These are phyloP conservation scores for Enoplosus armatus DNA, from an alignment of 2,797 vertebrate species.

Conservation along the genomic window DNA sequence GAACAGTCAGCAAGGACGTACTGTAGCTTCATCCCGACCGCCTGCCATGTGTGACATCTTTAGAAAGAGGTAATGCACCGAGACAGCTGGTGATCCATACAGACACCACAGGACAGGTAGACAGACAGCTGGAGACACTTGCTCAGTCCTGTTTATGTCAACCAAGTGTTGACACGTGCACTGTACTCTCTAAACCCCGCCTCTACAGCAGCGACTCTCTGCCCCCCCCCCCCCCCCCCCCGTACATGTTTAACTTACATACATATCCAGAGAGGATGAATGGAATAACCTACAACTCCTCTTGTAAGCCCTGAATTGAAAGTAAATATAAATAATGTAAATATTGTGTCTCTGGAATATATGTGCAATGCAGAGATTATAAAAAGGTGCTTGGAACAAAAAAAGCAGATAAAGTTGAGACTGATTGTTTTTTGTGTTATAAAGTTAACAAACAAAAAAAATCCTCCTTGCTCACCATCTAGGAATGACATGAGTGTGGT, in stretches of 20 bases:
- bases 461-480: neutral
- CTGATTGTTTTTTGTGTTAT: neutral
- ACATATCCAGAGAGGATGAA: neutral
- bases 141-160: conserved; percentile 9
- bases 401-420: neutral
- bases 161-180: conserved; percentile 15
- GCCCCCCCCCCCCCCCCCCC: neutral
- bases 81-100: neutral
- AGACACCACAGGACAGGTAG: conserved; percentile 7
- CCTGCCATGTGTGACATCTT: neutral
- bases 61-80: conserved; percentile 1
- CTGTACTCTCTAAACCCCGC: neutral
- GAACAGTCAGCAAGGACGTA: neutral
- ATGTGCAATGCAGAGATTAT: neutral
- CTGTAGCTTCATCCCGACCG: neutral
- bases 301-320: neutral
- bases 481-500: neutral
- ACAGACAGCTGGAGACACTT: conserved; percentile 20
- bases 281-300: neutral
- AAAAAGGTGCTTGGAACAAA: neutral
- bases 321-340: no score
- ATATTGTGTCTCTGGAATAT: neutral
- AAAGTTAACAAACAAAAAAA: neutral
- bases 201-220: neutral
- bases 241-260: neutral